Evolutionary conservation across 2,888 invertebrate species (phyloP).

Genomic region (Ennomos fuscantarius): DNA sequence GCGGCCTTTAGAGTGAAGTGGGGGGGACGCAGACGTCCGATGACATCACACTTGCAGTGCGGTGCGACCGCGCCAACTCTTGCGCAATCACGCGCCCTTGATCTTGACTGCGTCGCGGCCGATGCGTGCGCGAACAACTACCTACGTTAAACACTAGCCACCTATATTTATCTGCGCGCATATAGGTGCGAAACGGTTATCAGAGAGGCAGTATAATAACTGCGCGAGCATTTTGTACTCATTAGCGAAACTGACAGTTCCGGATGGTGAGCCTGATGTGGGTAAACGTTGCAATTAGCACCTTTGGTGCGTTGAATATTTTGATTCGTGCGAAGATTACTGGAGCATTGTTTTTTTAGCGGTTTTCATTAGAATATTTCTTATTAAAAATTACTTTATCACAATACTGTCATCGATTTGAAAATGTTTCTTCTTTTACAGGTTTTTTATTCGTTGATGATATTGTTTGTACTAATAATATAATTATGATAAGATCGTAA

Average conservation of each 20-base stretch:
- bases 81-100: constrained; percentile 84
- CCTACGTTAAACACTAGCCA: constrained; percentile 58
- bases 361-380: too few relatives aligned
- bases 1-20: constrained; percentile 66
- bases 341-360: constrained; percentile 20
- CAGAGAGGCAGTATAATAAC: constrained; percentile 58
- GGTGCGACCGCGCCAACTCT: constrained; percentile 82
- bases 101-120: constrained; percentile 84
- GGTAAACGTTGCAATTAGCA: constrained; percentile 55
- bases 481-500: too few relatives aligned
- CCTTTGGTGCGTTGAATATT: constrained; percentile 44
- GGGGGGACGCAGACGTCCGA: constrained; percentile 67
- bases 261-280: constrained; percentile 53
- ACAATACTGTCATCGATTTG: too few relatives aligned
- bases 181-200: constrained; percentile 74
- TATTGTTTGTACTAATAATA: too few relatives aligned
- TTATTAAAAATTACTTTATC: too few relatives aligned
- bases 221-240: constrained; percentile 62
- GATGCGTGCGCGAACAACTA: constrained; percentile 75
- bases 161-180: constrained; percentile 79
- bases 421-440: too few relatives aligned
- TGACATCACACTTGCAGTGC: constrained; percentile 83
- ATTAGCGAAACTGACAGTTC: constrained; percentile 66
- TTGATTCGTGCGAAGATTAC: constrained; percentile 29
- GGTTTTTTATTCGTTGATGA: too few relatives aligned